phyloP scores from a whole-genome alignment of 2,113 vertebrate genomes.

The Nerophis lumbriciformis region DNA sequence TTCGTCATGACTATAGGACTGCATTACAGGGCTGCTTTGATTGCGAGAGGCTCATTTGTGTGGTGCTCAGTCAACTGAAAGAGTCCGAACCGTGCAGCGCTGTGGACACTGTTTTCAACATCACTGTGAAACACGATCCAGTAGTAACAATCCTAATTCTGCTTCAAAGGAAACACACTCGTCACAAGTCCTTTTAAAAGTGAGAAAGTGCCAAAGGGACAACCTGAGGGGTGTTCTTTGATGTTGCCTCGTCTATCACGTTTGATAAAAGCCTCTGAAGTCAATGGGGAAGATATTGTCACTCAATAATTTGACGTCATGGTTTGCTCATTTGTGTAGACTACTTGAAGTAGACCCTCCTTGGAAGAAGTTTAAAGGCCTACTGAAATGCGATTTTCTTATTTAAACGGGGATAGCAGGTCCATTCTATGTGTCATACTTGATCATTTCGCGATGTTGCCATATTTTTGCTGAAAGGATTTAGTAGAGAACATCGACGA shows the following conservation, averaged over 20 bases:
- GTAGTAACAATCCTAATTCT: slow-evolving; percentile 51
- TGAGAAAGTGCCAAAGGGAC: slow-evolving; percentile 49
- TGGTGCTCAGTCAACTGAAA: slow-evolving; percentile 20
- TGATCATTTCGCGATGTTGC: no score
- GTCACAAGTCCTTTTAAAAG: slow-evolving; percentile 61
- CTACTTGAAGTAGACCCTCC: slow-evolving; percentile 23
- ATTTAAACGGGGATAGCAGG: no score
- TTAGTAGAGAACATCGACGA: no score
- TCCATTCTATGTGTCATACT: no score
- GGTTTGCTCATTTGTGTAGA: slow-evolving; percentile 36
- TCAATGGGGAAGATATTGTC: slow-evolving; percentile 52
- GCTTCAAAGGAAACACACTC: slow-evolving; percentile 62
- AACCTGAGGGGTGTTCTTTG: slow-evolving; percentile 58
- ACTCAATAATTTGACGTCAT: slow-evolving; percentile 22
- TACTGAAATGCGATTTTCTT: no score
- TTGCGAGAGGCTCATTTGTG: slow-evolving; percentile 50
- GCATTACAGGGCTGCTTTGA: slow-evolving; percentile 53
- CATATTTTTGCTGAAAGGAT: no score
- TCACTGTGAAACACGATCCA: slow-evolving; percentile 58
- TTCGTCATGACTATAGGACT: slow-evolving; percentile 43
- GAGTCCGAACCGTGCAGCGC: slow-evolving; percentile 30
- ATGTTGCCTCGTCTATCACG: slow-evolving; percentile 56
- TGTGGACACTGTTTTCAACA: slow-evolving; percentile 43
- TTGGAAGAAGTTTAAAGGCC: slow-evolving; percentile 10
- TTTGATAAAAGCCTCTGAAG: slow-evolving; percentile 56